Evolutionary conservation across 2,797 vertebrate species (phyloP), one percentile per base, ranked within the genome.

Genomic region (Tauraco hartlaubi): DNA sequence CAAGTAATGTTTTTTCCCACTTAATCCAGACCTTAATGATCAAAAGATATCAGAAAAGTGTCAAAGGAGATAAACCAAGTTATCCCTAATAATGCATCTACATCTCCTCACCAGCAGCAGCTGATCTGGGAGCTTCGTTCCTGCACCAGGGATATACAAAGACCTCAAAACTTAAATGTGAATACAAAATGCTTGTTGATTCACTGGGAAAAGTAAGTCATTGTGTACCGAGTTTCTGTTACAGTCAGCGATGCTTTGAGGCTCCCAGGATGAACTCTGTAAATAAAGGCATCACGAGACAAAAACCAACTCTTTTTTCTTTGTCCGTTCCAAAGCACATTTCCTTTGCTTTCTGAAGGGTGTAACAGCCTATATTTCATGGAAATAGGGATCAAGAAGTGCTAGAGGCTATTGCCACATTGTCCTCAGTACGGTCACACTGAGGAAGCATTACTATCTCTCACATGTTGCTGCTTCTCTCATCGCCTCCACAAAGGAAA

Each of bases 11-110:
- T 92, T 85, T 81, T 68, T 85, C 86, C 39, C 58, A 88, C 93
- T 96, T 96, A 96, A 96, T 92, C 77, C 75, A 90, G 76, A 89
- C 37, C 91, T 96, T 88, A 85, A 72, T 73, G 90, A 96, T 94
- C 89, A 95, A 95, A 92, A 94, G 91, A 91, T 66, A 90, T 94
- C 74, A 95, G 82, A 59, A 81, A 87, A 91, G 49, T 83, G 88
- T 93, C 95, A 92, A 94, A 95, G 72, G 66, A 96, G 94, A 95
- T 92, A 95, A 97, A 94, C 78, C 33, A 86, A 82, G 66, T 84
- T 94, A 94, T 92, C 85, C 94, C 68, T 90, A 96, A 94, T 75
- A 96, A 97, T 23, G 31, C 90, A 90, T 54, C 59, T 80, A 62
- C 0, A 0, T 64, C 85, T 96, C 90, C 51, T 90, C 22, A 14